These are phyloP conservation scores for Neria commutata DNA, from an alignment of 2,888 invertebrate genomes.

Conservation along the genomic window DNA sequence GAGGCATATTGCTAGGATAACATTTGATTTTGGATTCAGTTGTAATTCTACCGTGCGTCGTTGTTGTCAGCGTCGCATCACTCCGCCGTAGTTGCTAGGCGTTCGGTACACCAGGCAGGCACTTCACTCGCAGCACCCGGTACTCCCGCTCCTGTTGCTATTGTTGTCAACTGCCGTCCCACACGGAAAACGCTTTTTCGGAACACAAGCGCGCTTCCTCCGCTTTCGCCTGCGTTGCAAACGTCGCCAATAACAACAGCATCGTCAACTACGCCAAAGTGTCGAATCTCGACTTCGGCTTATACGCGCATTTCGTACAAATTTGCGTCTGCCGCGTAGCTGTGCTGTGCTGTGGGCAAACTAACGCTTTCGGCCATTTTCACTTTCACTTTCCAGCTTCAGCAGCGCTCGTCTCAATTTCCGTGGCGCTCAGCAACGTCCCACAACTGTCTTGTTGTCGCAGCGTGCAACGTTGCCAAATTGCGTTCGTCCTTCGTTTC, in stretches of 20 bases:
- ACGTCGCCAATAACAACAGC: slow-evolving; percentile 7
- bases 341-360: neutral
- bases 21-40: slow-evolving; percentile 63
- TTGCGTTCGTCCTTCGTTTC: neutral
- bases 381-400: slow-evolving; percentile 50
- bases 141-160: neutral
- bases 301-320: too few species aligned
- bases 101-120: slow-evolving; percentile 41
- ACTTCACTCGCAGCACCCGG: slow-evolving; percentile 20
- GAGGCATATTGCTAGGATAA: slow-evolving; percentile 63
- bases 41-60: slow-evolving; percentile 63
- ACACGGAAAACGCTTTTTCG: slow-evolving; percentile 18
- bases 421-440: slow-evolving; percentile 10
- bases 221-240: neutral
- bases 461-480: slow-evolving; percentile 11
- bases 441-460: slow-evolving; percentile 21
- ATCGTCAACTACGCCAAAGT: neutral
- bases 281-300: too few species aligned
- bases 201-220: neutral
- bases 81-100: slow-evolving; percentile 58
- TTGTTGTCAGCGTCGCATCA: slow-evolving; percentile 44
- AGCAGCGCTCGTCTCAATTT: slow-evolving; percentile 22
- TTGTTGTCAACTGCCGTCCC: neutral
- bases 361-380: slow-evolving; percentile 35
- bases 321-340: too few species aligned